These are phyloP conservation scores for Phylloscopus whistleri DNA, from an alignment of 2,113 vertebrate genomes.

Conservation along the genomic window DNA sequence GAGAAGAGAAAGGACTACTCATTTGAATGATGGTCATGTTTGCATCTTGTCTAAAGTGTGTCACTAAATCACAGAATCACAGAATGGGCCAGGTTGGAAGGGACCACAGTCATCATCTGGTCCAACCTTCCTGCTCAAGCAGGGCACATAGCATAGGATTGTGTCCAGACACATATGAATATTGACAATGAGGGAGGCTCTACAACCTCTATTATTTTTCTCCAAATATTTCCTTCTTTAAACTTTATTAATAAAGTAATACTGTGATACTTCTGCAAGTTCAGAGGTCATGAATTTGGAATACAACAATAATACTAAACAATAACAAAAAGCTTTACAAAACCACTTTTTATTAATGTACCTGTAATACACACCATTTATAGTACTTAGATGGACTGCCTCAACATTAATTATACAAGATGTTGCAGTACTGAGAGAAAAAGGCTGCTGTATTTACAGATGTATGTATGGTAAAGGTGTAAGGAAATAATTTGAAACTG, in stretches of 20 bases:
- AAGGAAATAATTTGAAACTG: neutral
- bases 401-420: neutral
- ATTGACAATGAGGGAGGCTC: neutral
- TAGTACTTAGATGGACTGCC: neutral
- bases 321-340: neutral
- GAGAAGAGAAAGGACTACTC: neutral
- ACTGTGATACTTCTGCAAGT: neutral
- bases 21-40: neutral
- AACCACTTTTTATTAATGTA: neutral
- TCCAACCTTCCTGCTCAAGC: neutral
- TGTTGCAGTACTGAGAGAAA: neutral
- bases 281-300: neutral
- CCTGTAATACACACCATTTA: rapidly evolving
- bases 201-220: neutral
- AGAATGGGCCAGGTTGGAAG: neutral
- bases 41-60: neutral
- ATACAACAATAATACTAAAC: neutral
- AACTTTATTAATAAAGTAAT: neutral
- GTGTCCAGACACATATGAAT: no score
- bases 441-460: neutral
- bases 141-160: neutral
- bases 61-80: neutral
- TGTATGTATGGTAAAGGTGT: neutral
- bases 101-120: neutral
- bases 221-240: neutral